Base-by-base conservation (phyloP, 2,797 vertebrate species). In the Menidia menidia region DNA sequence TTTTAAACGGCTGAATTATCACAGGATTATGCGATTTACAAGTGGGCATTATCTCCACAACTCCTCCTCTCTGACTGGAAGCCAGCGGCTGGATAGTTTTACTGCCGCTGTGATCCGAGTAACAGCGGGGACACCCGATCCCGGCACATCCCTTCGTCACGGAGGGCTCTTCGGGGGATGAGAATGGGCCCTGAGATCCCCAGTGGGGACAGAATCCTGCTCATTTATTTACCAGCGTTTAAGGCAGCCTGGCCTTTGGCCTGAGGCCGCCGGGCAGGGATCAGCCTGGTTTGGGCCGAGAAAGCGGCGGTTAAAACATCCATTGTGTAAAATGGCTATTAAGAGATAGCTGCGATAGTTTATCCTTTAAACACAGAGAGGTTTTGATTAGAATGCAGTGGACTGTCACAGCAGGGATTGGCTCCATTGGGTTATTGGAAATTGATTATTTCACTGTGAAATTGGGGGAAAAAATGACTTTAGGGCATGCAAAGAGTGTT, bases 161-260 rank as follows among this genome's bases (percentile, higher is more conserved):
- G 8, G 75, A 88, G 78, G 85, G 85, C 88, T 87, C 87, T 93
- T 88, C 81, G 59, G 89, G 83, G 89, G 90, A 93, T 91, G 89
- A 91, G 87, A 92, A 71, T 60, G 62, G 78, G 75, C 77, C 80
- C 84, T 72, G 47, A 87, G 89, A 86, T 87, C 88, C 79, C 64
- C 64, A 43, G 86, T 60, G 86, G 80, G 86, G 89, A 84, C 83
- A 55, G 87, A 88, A 86, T 85, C 88, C 83, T 92, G 78, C 86
- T 94, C 89, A 93, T 93, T 95, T 94, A 94, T 93, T 93, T 84
- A 93, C 84, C 78, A 85, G 81, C 68, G 78, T 90, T 85, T 80
- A 80, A 83, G 83, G 55, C 32, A 64, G 78, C 75, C 74, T 83
- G 64, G 65, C 80, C 80, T 74, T 88, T 58, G 73, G 80, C 64